Conservation (phyloP, 2,888 invertebrate genomes). For the Strigamia maritima region DNA sequence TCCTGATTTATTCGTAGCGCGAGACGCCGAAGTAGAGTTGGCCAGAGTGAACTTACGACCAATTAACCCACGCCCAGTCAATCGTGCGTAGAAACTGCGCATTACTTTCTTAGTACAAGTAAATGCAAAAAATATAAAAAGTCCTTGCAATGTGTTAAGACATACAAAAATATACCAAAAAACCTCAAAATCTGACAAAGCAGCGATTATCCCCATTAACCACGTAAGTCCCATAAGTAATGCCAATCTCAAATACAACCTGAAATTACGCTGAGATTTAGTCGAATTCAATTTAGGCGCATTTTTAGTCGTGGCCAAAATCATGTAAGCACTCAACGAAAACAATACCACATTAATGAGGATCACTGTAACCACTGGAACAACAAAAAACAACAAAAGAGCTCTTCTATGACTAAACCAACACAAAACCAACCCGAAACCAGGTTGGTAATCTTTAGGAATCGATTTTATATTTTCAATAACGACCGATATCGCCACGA, state of each 20-base stretch:
- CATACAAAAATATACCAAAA: constrained; percentile 56
- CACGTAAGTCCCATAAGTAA: constrained; percentile 57
- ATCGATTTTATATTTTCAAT: constrained; percentile 47
- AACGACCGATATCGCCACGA: constrained; percentile 51
- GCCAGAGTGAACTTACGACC: background rate
- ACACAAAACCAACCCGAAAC: constrained; percentile 55
- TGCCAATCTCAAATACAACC: constrained; percentile 55
- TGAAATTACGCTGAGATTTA: constrained; percentile 49
- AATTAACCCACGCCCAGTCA: background rate
- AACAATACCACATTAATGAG: constrained; percentile 54
- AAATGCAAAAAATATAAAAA: constrained; percentile 57
- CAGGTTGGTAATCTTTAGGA: constrained; percentile 50
- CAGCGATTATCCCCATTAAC: constrained; percentile 55
- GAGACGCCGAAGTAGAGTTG: constrained; percentile 22
- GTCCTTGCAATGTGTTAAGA: constrained; percentile 56
- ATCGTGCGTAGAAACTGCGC: background rate
- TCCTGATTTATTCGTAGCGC: constrained; percentile 39
- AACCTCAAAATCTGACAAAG: constrained; percentile 50
- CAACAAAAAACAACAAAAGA: constrained; percentile 57
- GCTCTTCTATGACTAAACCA: constrained; percentile 57
- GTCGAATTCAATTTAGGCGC: constrained; percentile 48
- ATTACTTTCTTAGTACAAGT: constrained; percentile 55
- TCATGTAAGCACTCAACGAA: constrained; percentile 52
- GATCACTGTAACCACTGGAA: constrained; percentile 55
- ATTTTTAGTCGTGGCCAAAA: constrained; percentile 51